Evolutionary conservation across 2,888 invertebrate species (phyloP).

Genomic region (Agrotis puta): DNA sequence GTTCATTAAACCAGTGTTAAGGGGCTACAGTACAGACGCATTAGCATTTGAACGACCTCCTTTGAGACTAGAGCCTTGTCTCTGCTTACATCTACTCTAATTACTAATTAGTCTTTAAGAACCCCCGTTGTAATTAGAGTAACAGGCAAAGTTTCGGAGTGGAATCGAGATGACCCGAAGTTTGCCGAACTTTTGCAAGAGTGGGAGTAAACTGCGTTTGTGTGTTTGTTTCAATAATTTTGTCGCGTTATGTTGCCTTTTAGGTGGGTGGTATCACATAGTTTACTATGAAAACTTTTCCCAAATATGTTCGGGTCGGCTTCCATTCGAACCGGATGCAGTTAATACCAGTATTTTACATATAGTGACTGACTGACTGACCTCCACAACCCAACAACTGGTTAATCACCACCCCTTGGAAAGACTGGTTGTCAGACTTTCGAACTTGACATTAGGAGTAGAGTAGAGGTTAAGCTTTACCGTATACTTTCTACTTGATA

Average conservation of each 20-base stretch:
- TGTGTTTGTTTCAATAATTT: background rate
- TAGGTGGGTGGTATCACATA: no score
- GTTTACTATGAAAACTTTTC: no score
- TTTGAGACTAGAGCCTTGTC: constrained; percentile 39
- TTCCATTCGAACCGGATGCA: no score
- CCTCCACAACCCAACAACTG: no score
- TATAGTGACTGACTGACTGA: no score
- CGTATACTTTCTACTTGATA: constrained; percentile 19
- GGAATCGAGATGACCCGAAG: background rate
- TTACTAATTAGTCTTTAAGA: constrained; percentile 39
- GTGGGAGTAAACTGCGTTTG: background rate
- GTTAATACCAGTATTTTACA: no score
- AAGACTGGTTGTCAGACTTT: no score
- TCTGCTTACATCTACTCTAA: constrained; percentile 42
- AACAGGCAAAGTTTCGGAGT: constrained; percentile 13
- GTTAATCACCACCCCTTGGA: no score
- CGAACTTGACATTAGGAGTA: background rate
- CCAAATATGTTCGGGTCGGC: no score
- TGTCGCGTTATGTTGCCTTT: background rate
- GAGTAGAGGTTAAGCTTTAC: no score
- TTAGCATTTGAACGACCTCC: constrained; percentile 52
- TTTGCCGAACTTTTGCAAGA: background rate
- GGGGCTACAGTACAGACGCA: constrained; percentile 17
- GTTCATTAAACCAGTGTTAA: constrained; percentile 17
- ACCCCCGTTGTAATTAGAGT: constrained; percentile 29